Base-by-base conservation (phyloP, 2,113 vertebrate species). In the Megalops atlanticus region DNA sequence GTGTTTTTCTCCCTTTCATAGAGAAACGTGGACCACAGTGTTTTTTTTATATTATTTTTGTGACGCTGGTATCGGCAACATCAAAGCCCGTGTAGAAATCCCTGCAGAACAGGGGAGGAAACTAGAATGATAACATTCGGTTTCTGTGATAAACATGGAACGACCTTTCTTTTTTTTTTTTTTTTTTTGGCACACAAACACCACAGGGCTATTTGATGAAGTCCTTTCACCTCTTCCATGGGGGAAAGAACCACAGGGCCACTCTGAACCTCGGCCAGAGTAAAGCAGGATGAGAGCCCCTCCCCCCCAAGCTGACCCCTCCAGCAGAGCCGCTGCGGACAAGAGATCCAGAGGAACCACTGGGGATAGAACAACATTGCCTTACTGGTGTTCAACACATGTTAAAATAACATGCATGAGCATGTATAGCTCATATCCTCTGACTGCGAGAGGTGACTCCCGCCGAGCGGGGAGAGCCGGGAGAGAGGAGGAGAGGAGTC, bases 61-160 rank as follows among this genome's bases (percentile, higher is more conserved):
- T 83, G 10, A 39, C 54, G 74, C 27, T 27, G 36, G 4, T 58
- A 27, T 58, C 24, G 11, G 36, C 36, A 40, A 78, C 81, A 83
- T 86, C 74, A 82, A 84, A 82, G 41, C 41, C 33, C 33, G 12
- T n/a, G 76, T n/a, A 6, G 76, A 41, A 64, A 77, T 27, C n/a
- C 52, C 47, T 70, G 75, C 6, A 76, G 86, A 69, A 80, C 79
- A 80, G 82, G 36, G 45, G 74, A 68, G 80, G 80, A n/a, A 68
- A 16, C 38, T 33, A n/a, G n/a, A 36, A 58, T 64, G 35, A 77
- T 58, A 64, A 24, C 52, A 58, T 58, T 77, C 52, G 18, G 33
- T 58, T 40, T 2, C 52, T n/a, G 76, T 21, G 31, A 35, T 38
- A 39, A 84, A 82, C 38, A 15, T n/a, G 47, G 31, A n/a, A 49